These are phyloP conservation scores for Alces alces DNA, from an alignment of 2,113 vertebrate genomes.

Conservation along the genomic window DNA sequence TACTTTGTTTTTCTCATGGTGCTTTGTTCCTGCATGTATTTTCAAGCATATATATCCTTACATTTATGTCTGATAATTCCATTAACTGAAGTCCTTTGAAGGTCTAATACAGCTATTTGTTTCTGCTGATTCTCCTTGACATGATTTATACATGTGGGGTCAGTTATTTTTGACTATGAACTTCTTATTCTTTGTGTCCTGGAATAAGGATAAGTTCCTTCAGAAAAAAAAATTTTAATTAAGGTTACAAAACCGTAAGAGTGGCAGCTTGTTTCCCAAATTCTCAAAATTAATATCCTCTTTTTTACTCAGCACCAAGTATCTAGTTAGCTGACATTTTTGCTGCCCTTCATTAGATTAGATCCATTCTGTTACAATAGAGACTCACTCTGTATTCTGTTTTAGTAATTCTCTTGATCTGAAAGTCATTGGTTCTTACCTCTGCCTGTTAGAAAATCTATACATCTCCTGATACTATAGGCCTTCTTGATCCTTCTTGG, in stretches of 20 bases:
- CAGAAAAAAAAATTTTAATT: background rate
- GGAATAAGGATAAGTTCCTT: background rate
- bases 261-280: background rate
- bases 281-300: background rate
- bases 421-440: background rate
- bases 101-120: background rate
- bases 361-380: background rate
- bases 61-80: background rate
- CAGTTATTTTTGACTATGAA: background rate
- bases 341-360: background rate
- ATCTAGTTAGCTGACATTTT: background rate
- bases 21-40: background rate
- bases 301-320: background rate
- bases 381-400: background rate
- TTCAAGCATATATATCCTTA: background rate
- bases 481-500: background rate
- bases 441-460: background rate
- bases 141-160: background rate
- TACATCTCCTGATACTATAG: background rate
- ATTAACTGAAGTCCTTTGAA: background rate
- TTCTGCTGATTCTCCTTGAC: background rate
- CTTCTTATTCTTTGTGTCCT: background rate
- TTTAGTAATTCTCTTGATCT: background rate
- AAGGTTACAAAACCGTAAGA: background rate
- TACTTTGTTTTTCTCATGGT: background rate